Base-by-base conservation (phyloP, 2,797 vertebrate genomes). In the Kryptopterus vitreolus region DNA sequence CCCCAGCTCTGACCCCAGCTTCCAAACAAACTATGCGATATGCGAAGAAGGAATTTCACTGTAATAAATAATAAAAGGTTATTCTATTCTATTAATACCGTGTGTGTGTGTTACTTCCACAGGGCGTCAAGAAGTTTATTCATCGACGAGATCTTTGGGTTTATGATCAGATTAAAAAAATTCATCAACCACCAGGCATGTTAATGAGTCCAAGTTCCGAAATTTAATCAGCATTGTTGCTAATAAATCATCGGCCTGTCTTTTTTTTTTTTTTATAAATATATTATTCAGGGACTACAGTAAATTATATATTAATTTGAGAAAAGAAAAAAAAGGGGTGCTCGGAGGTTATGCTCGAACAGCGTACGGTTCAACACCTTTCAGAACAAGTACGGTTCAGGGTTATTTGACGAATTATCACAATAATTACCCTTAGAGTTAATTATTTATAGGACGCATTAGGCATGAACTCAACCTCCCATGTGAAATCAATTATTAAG, bases 231-330 rank as follows among this genome's bases (percentile, higher is more conserved):
- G 13, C 63, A 38, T 1, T 43, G 9, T 38, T 22, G 62, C 10
- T 38, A 22, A 46, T 24, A 43, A 46, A 2, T 24, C 22, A 6
- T 68, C 20, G 2, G 15, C 0, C n/a, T 68, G 65, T 68, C 38
- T 26, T 20, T 18, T 29, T 48, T 43, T 46, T 69, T 50, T 11
- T 20, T 69, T 16, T 18, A 68, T 43, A 48, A 69, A 50, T 3
- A 43, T 43, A 24, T 69, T 29, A 18, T 18, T 16, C 43, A 18
- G 43, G 1, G 50, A 29, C 9, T 43, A n/a, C 11, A 29, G 4
- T 69, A 15, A 70, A 70, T 70, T 70, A 11, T 70, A 11, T 26
- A 31, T 70, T 29, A 50, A 29, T 52, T 69, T 20, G n/a, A 24
- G 5, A 9, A 43, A 43, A 29, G 13, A 13, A 5, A 31, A 31